Evolutionary conservation across 2,797 vertebrate species (phyloP), one percentile per base, ranked within the genome.

Genomic region (Sebastes minor): DNA sequence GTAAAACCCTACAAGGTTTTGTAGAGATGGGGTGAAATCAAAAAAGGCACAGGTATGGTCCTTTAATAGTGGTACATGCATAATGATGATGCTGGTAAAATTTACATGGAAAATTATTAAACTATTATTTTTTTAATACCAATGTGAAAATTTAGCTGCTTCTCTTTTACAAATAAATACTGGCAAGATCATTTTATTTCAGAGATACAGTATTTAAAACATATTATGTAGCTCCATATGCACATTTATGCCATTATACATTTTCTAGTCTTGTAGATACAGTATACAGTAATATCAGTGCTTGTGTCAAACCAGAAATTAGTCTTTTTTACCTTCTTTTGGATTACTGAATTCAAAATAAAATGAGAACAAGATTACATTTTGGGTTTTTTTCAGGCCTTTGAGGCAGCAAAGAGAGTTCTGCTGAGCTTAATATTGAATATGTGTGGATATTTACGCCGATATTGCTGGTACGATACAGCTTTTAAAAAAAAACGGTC

Each of bases 301-400:
- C 12, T 72, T 46, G 14, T 46, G 25, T 56, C 42, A 23, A 32
- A 33, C 8, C 35, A 56, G 46, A 38, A 69, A 52, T 52, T 16
- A 59, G 16, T 8, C n/a, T 57, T 46, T 65, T 38, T 35, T 35
- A 35, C 33, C 11, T 46, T 55, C 7, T 72, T 59, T 66, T 23
- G 32, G 42, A 83, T 60, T 53, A 27, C 5, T 32, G 23, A 70
- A 25, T 75, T 62, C 5, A 35, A 80, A 62, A 76, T 79, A 64
- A 68, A 80, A 4, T 0, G 5, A 52, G 63, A 68, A 38, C 35
- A 38, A 38, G n/a, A 71, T 63, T 68, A 76, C 67, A 84, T 80
- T 78, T 56, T 13, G 12, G 35, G 23, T 57, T 72, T 80, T 80
- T 70, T 63, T 80, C 20, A 61, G 62, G 35, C 68, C 13, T 56